These are phyloP conservation scores for Emydoidea blandingii DNA, from an alignment of 2,797 vertebrate genomes.

Conservation along the genomic window DNA sequence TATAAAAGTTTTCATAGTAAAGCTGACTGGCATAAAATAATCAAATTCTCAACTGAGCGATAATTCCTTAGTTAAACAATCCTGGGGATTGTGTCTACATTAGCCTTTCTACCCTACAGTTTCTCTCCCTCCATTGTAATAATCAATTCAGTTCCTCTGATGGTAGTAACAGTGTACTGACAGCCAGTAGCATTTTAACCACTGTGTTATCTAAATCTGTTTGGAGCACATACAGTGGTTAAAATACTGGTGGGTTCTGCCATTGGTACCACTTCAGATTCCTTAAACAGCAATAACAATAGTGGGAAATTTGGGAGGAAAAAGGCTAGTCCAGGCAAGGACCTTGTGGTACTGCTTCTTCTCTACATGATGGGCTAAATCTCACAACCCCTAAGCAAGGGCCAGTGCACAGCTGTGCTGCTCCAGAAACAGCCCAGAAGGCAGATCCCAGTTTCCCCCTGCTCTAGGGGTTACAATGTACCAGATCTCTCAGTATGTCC, in stretches of 20 bases:
- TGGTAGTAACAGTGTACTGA: slow-evolving; percentile 39
- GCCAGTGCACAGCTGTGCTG: neutral
- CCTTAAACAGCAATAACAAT: neutral
- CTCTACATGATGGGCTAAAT: slow-evolving; percentile 27
- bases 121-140: slow-evolving; percentile 32
- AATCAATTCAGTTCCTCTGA: neutral
- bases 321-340: slow-evolving; percentile 62
- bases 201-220: slow-evolving; percentile 28
- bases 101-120: slow-evolving; percentile 55
- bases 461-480: neutral
- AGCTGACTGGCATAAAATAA: slow-evolving; percentile 55
- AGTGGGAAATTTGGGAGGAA: neutral
- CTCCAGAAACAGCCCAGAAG: neutral
- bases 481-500: fast-evolving
- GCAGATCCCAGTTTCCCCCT: neutral
- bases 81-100: slow-evolving; percentile 58
- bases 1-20: slow-evolving; percentile 59
- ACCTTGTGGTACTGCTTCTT: slow-evolving; percentile 49
- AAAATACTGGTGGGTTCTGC: slow-evolving; percentile 18
- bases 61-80: slow-evolving; percentile 43
- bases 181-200: slow-evolving; percentile 44
- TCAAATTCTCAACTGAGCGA: slow-evolving; percentile 13
- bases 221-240: slow-evolving; percentile 13
- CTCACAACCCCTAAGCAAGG: neutral
- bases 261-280: slow-evolving; percentile 16